Evolutionary conservation across 2,797 vertebrate species (phyloP), one percentile per base, ranked within the genome.

Genomic region (Sebastolobus alascanus): DNA sequence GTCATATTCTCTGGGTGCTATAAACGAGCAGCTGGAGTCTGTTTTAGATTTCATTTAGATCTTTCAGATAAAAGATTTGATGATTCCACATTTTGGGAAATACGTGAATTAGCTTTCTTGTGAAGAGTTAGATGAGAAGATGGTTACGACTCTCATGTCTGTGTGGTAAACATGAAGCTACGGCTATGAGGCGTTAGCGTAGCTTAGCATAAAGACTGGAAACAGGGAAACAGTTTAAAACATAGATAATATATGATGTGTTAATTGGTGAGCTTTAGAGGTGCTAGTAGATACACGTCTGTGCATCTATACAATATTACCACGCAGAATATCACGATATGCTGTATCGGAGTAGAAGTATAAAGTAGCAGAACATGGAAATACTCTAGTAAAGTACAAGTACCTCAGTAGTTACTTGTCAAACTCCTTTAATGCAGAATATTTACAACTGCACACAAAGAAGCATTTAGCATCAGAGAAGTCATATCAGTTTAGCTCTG

Each of bases 1-100:
- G 29, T 38, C 27, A 7, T 40, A 52, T 50, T 38, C 22, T 25
- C 8, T 3, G 20, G 29, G 18, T 35, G 11, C 6, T 13, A 20
- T 5, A 52, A 59, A 64, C 52, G 18, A 70, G 50, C 65, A 74
- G 74, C 70, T 61, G 35, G 33, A 60, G 27, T 66, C 66, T 64
- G 69, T 52, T 40, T 58, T 40, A 13, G 16, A 56, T 69, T 65
- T 6, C 20, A 59, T 54, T 52, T 52, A 2, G 18, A 46, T 18
- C 7, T 40, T 35, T 29, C 29, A 46, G 12, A 63, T 18, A 33
- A 59, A 64, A 18, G 13, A 16, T 16, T 18, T 33, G 20, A 33
- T n/a, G 70, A 35, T 61, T 61, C n/a, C 8, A 22, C 52, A 35
- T 9, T 50, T 27, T 35, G 35, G 35, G 27, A 75, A 67, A 46